Percentiles rank a stretch among this genome's conserved stretches.
Evolutionary conservation across 2,888 invertebrate species (phyloP).

Genomic region (Cheilosia soror): DNA sequence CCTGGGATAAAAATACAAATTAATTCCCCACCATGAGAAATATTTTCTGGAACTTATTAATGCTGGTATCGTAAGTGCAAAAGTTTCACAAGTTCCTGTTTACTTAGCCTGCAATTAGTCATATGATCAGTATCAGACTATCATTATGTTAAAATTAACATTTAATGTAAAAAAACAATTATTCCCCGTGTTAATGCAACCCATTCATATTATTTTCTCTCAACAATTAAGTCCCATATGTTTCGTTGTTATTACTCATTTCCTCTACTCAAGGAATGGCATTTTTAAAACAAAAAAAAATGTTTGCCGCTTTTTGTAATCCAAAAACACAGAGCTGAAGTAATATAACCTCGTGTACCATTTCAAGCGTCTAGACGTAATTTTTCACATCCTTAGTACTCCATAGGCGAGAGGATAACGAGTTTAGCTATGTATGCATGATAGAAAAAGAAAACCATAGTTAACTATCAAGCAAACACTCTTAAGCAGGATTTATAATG

Average conservation of each 20-base stretch:
- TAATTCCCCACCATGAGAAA: too few relatives aligned
- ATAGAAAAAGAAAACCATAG: conserved; percentile 36
- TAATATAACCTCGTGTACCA: conserved; percentile 46
- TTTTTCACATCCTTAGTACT: conserved; percentile 66
- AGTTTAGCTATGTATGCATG: conserved; percentile 12
- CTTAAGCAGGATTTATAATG: conserved; percentile 76
- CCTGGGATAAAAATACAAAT: too few relatives aligned
- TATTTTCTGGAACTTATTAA: too few relatives aligned
- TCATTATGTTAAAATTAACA: too few relatives aligned
- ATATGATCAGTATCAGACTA: too few relatives aligned
- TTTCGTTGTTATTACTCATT: conserved; percentile 40
- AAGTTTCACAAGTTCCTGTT: too few relatives aligned
- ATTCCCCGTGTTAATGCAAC: not conserved
- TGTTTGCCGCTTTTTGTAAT: conserved; percentile 19
- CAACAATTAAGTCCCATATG: conserved; percentile 20
- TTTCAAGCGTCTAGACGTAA: conserved; percentile 74
- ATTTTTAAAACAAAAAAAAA: conserved; percentile 27
- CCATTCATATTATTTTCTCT: conserved; percentile 14
- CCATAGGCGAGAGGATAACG: conserved; percentile 8
- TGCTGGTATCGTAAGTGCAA: too few relatives aligned
- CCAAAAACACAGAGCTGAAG: conserved; percentile 24
- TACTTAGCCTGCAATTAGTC: too few relatives aligned
- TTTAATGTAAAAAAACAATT: not conserved
- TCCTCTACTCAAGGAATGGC: conserved; percentile 31
- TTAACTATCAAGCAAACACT: conserved; percentile 73